phyloP scores from a whole-genome alignment of 2,113 vertebrate species.

The Oriolus oriolus region DNA sequence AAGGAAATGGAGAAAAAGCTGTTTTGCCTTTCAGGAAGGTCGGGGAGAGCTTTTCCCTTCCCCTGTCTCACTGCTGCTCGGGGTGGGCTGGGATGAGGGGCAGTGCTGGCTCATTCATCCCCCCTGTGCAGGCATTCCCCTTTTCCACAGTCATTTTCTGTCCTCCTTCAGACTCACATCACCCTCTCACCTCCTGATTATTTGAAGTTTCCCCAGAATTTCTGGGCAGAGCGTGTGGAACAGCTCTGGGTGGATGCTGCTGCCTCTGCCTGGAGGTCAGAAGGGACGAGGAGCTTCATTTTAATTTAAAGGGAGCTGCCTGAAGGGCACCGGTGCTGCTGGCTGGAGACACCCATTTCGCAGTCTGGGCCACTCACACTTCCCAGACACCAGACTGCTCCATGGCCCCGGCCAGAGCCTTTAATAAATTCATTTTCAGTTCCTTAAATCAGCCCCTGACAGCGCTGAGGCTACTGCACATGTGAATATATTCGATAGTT shows the following conservation, averaged over 20 bases:
- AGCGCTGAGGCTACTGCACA: background rate
- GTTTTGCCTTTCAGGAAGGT: slow-evolving; percentile 1
- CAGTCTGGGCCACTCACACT: background rate
- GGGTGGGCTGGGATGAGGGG: background rate
- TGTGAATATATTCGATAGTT: background rate
- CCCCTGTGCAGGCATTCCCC: background rate
- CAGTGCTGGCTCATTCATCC: background rate
- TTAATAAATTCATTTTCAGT: slow-evolving; percentile 2
- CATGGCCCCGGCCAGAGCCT: background rate
- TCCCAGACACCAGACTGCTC: slow-evolving; percentile 26
- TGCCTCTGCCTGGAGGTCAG: background rate
- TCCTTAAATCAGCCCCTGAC: slow-evolving; percentile 43
- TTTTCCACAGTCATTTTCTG: background rate
- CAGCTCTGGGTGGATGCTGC: background rate
- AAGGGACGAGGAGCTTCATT: background rate
- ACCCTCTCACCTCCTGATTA: background rate
- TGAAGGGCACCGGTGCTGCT: background rate
- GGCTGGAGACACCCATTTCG: background rate
- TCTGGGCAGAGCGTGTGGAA: background rate
- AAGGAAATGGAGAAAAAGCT: background rate
- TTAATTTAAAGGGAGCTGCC: background rate
- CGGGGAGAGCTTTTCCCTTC: background rate
- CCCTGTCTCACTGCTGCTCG: background rate
- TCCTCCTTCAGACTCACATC: background rate
- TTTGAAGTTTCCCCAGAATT: background rate